A percentile compares a stretch with the other conserved stretches of the same genome.
phyloP scores from a whole-genome alignment of 92 coral and sea anemone genomes.

The Pocillopora meandrina region DNA sequence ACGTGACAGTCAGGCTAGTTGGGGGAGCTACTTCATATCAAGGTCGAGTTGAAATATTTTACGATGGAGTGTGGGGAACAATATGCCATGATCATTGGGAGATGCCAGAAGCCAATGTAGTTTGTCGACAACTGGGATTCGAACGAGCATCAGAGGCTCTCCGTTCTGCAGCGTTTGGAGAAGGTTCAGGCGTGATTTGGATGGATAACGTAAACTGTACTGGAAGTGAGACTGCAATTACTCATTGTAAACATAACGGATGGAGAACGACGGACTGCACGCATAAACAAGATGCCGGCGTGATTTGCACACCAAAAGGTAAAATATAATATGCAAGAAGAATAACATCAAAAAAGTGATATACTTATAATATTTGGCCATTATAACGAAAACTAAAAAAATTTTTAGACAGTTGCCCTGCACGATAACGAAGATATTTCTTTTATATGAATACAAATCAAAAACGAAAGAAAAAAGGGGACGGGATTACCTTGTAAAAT shows the following conservation, averaged over 20 bases:
- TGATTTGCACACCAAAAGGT: too few relatives aligned
- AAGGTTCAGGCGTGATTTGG: slow-evolving; percentile 8
- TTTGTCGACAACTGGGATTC: slow-evolving; percentile 14
- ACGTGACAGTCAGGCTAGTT: not conserved
- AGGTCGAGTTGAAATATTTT: slow-evolving; percentile 37
- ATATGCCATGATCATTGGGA: not conserved
- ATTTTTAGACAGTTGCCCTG: too few relatives aligned
- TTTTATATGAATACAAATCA: too few relatives aligned
- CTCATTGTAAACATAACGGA: not conserved
- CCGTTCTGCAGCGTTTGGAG: slow-evolving; percentile 21
- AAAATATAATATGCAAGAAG: too few relatives aligned
- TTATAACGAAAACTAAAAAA: too few relatives aligned
- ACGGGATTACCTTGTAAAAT: too few relatives aligned
- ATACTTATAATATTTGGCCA: too few relatives aligned
- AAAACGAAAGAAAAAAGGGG: too few relatives aligned
- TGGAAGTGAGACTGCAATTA: not conserved
- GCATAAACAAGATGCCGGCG: not conserved
- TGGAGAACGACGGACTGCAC: not conserved
- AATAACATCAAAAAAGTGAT: too few relatives aligned
- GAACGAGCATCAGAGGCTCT: slow-evolving; percentile 13
- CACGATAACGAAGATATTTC: too few relatives aligned
- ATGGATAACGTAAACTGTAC: not conserved
- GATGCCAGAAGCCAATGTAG: not conserved
- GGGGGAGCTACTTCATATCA: not conserved
- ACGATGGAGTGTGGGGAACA: slow-evolving; percentile 14